Evolutionary conservation across 2,797 vertebrate genomes (phyloP), one percentile per base, ranked within the genome.

Genomic region (Gallirallus australis): DNA sequence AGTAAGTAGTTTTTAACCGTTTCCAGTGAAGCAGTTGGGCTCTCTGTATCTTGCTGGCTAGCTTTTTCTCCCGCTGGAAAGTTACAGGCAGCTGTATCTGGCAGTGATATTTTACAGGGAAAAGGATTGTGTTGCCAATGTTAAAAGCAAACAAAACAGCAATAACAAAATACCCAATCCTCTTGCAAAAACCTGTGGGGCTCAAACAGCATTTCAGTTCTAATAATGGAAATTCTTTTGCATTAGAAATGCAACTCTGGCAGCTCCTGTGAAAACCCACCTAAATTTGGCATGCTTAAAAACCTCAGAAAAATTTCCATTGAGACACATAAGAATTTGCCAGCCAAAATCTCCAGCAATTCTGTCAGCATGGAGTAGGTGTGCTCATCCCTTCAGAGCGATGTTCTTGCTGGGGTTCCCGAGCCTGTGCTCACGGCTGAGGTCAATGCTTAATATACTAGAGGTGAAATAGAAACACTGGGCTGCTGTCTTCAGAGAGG

Each of bases 231-330:
- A 57, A 52, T 81, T 89, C 33, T 56, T 77, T 92, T 89, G 57
- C 80, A 65, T 77, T 82, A 78, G 54, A 93, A 72, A 40, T 45
- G 21, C 1, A 0, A 82, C 40, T 89, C 54, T 27, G 24, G 60
- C 69, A 89, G n/a, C 93, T 96, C 72, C 80, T 63, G 59, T 86
- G 70, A 94, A 94, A 94, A 93, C 54, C 20, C 12, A 63, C n/a
- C 77, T 93, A 94, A 71, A 86, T 88, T 48, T 56, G 85, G 70
- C 80, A 83, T 52, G 12, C 45, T 82, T 78, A 63, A 86, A 45
- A 93, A n/a, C 47, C 65, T 93, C 1, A 0, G 52, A 63, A 96
- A 94, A 94, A 33, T 79, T 92, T 78, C 79, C 76, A 31, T 93
- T 88, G 69, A 81, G 65, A 66, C 35, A 40, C 31, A 1, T 18